phyloP scores from a whole-genome alignment of 2,113 vertebrate species.

The Phalacrocorax pelagicus region DNA sequence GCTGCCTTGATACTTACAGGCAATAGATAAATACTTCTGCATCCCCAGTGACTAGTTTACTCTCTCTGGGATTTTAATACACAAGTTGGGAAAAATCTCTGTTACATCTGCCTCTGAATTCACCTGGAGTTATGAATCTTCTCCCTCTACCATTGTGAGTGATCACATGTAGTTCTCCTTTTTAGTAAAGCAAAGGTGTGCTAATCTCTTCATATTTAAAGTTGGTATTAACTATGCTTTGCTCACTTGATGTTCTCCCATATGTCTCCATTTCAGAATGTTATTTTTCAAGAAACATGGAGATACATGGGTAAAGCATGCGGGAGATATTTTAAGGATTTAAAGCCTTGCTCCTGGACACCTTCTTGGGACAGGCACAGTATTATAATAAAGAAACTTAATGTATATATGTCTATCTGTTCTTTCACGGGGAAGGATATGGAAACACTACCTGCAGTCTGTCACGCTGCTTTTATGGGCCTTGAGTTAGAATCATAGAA shows the following conservation, averaged over 20 bases:
- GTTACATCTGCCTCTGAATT: constrained; percentile 19
- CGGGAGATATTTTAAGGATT: not conserved
- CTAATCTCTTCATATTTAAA: not conserved
- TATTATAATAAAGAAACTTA: not conserved
- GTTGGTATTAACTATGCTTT: not conserved
- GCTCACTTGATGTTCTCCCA: not conserved
- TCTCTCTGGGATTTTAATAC: not conserved
- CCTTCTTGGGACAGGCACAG: not conserved
- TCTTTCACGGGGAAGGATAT: not conserved
- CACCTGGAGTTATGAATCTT: not conserved
- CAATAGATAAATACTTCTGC: constrained; percentile 13
- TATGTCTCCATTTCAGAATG: not conserved
- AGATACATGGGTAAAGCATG: not conserved
- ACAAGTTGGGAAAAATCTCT: not conserved
- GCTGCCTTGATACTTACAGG: not conserved
- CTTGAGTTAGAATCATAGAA: not conserved
- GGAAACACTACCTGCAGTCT: not conserved
- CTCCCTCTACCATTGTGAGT: not conserved
- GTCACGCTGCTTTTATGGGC: not conserved
- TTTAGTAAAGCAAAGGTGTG: not conserved
- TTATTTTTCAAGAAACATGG: not conserved
- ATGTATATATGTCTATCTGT: not conserved
- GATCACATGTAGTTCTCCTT: not conserved
- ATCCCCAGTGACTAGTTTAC: constrained; percentile 34
- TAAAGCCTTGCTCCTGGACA: not conserved